Evolutionary conservation across 2,888 invertebrate genomes (phyloP), one percentile per base, ranked within the genome.

Genomic region (Cephus sareptanus): DNA sequence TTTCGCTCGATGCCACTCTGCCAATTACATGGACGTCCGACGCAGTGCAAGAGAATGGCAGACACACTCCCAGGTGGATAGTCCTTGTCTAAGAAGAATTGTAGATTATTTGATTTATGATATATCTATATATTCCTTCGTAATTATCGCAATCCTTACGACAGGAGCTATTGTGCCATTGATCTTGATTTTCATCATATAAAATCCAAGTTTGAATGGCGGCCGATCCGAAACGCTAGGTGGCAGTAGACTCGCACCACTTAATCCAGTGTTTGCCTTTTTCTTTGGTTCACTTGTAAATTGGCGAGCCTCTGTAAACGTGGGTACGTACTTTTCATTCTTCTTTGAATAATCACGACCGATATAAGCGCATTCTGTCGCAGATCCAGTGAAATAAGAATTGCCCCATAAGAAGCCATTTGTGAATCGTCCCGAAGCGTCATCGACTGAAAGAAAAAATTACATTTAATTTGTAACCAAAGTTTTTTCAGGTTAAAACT

Each of bases 31-130:
- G 91, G n/a, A 96, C 94, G 79, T 95, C 95, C 4, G 92, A 89
- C 11, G 94, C 93, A 11, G 93, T 92, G 89, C 97, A 97, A 11
- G 94, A 92, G 76, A 93, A 93, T 23, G 97, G 97, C 77, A 97
- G 92, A 88, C 97, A 97, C 23, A 96, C 91, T 0, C 97, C 97
- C 9, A 97, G 92, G 87, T 96, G 95, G 74, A 97, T 92, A 4
- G 94, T 94, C 87, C 95, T 94, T 69, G 94, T 93, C 96, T 96
- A 90, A 70, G 90, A 89, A 82, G 71, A 31, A 33, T 33, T 40
- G 23, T 40, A 23, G 6, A 2, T 23, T 40, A 23, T 40, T 40
- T 40, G 6, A 40, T 40, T 15, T 40, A 23, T 23, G 15, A 40
- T 15, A 40, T 40, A 40, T 23, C 40, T 40, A 40, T 15, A 1